Base-by-base conservation (phyloP, 2,888 invertebrate species). In the Fragum sueziense region DNA sequence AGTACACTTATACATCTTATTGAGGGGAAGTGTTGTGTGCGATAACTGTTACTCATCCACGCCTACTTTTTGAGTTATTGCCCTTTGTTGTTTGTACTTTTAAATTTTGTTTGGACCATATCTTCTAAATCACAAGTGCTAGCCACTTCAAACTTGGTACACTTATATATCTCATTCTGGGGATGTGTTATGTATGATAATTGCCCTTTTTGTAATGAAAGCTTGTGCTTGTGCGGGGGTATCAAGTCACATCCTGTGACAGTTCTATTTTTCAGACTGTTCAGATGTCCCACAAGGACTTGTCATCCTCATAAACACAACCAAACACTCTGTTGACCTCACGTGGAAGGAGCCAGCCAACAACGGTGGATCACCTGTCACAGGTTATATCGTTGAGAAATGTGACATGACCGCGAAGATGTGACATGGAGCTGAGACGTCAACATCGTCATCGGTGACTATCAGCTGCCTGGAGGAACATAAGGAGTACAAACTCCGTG, bases 401-500 rank as follows among this genome's bases (percentile, higher is more conserved):
- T 86, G 88, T 70, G 90, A 88, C 80, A 86, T 88, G 59, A 88
- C 87, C 41, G 90, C 90, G 1, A 87, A 86, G 31, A 85, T 90
- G 62, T 93, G 93, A 92, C 84, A 90, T 20, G 87, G 88, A 41
- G 91, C 90, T 17, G 79, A 82, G 20, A 87, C 90, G 17, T 87
- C 90, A 31, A 90, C 85, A 27, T 82, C 85, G 11, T 88, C 90
- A 1, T 80, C 86, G 25, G 96, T 96, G 0, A 97, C 97, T 1
- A 94, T 98, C 20, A 96, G 96, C 85, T 97, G 98, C 91, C 94
- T 99, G 75, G 97, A 98, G 80, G 97, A 97, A 93, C 97, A 97
- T 20, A 97, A 97, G 74, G 97, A 97, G 91, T 98, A 98, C 93
- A 96, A 96, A 91, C 98, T 98, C 94, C 95, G 98, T 72, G 96